Conservation (phyloP, 2,888 invertebrate genomes). For the Perizoma affinitatum region DNA sequence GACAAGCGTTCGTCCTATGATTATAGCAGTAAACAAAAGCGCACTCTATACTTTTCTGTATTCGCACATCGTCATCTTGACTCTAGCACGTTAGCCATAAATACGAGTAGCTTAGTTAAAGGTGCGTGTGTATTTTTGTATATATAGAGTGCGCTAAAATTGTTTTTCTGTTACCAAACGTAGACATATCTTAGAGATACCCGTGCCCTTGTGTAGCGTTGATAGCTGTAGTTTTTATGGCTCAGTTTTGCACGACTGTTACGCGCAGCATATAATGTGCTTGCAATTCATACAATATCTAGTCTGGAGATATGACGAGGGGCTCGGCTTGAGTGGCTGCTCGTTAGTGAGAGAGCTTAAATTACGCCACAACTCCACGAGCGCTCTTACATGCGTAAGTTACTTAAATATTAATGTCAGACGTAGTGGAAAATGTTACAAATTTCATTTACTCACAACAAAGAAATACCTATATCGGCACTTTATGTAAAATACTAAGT, state of each 20-base stretch:
- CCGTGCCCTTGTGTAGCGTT: conserved; percentile 11
- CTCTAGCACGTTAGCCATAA: background rate
- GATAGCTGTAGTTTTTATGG: conserved; percentile 11
- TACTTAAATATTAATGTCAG: conserved; percentile 54
- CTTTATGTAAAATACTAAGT: too few relatives aligned
- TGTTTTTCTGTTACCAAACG: conserved; percentile 11
- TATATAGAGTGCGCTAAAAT: conserved; percentile 1
- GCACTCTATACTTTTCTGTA: background rate
- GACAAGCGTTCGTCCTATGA: conserved; percentile 1
- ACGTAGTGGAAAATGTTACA: conserved; percentile 45
- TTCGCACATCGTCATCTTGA: background rate
- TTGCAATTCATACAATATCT: conserved; percentile 72
- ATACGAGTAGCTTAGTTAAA: too few relatives aligned
- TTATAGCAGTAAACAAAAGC: background rate
- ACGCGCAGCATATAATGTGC: conserved; percentile 63
- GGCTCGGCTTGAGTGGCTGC: conserved; percentile 68
- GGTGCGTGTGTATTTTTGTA: conserved; percentile 1
- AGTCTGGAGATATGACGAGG: conserved; percentile 60
- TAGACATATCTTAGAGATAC: conserved; percentile 9
- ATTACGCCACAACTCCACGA: conserved; percentile 64
- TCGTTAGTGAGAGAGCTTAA: conserved; percentile 77
- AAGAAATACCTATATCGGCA: background rate
- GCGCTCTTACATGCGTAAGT: conserved; percentile 63
- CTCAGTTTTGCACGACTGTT: conserved; percentile 32
- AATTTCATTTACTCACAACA: conserved; percentile 24